Conservation (phyloP, 2,113 vertebrate species). For the Rousettus leschenaultii region DNA sequence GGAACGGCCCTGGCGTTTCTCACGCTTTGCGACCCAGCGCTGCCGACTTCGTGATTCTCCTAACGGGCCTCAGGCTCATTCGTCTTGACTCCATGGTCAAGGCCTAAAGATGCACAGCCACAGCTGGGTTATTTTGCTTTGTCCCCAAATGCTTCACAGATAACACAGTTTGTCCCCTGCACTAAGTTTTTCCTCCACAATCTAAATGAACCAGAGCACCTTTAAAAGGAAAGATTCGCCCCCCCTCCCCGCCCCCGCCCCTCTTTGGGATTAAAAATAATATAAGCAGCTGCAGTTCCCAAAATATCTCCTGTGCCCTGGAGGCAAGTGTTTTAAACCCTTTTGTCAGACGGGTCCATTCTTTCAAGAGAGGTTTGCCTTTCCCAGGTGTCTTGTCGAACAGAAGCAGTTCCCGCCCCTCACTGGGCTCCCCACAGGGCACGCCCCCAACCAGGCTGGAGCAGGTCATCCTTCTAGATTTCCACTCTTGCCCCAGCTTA, state of each 20-base stretch:
- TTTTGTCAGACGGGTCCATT: not conserved
- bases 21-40: fast-evolving
- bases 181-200: not conserved
- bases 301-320: slow-evolving; percentile 11
- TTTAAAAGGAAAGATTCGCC: not conserved
- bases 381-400: not conserved
- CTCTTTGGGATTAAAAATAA: slow-evolving; percentile 59
- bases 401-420: not conserved
- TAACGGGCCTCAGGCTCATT: not conserved
- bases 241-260: no score
- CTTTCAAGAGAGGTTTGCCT: not conserved
- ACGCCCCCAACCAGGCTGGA: not conserved
- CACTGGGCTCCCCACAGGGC: not conserved
- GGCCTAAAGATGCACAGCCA: not conserved
- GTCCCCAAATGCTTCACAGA: not conserved
- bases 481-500: not conserved
- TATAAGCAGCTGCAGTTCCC: not conserved
- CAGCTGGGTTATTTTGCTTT: not conserved
- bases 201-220: slow-evolving; percentile 27
- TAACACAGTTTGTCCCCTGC: not conserved
- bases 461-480: not conserved
- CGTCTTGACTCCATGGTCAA: not conserved
- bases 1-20: not conserved
- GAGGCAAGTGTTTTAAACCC: slow-evolving; percentile 1
- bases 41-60: not conserved